Percentiles rank a stretch among this genome's conserved stretches.
phyloP scores from a whole-genome alignment of 2,797 vertebrate species.

The Simalia tracyae region DNA sequence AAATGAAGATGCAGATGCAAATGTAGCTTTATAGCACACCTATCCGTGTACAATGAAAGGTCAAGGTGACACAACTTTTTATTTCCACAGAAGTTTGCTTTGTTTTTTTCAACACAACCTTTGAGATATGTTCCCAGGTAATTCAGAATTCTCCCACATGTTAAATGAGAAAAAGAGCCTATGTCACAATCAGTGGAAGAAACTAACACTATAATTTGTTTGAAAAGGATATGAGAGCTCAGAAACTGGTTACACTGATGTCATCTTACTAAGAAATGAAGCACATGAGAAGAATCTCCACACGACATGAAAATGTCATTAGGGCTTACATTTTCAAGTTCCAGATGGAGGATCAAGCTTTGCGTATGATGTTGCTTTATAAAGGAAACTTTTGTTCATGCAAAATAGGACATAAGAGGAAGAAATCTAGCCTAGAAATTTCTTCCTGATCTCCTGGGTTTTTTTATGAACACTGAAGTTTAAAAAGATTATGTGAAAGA shows the following conservation, averaged over 20 bases:
- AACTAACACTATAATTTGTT: not conserved
- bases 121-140: not conserved
- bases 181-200: not conserved
- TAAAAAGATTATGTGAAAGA: not conserved
- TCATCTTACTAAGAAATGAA: not conserved
- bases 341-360: not conserved
- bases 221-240: not conserved
- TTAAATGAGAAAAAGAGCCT: slow-evolving; percentile 19
- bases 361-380: not conserved
- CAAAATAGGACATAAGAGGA: not conserved
- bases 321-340: not conserved
- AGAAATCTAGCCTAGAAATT: not conserved
- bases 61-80: slow-evolving; percentile 60
- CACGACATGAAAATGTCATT: not conserved
- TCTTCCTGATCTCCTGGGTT: not conserved
- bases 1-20: slow-evolving; percentile 65
- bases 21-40: slow-evolving; percentile 37
- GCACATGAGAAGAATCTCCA: not conserved
- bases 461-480: not conserved
- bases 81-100: not conserved
- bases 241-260: not conserved
- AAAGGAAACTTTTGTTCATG: not conserved
- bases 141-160: not conserved
- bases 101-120: slow-evolving; percentile 12
- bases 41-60: slow-evolving; percentile 54